Percentiles rank a stretch among this genome's conserved stretches.
Evolutionary conservation across 1,140 invertebrate species (phyloP).

Genomic region (Drosophila repletoides): DNA sequence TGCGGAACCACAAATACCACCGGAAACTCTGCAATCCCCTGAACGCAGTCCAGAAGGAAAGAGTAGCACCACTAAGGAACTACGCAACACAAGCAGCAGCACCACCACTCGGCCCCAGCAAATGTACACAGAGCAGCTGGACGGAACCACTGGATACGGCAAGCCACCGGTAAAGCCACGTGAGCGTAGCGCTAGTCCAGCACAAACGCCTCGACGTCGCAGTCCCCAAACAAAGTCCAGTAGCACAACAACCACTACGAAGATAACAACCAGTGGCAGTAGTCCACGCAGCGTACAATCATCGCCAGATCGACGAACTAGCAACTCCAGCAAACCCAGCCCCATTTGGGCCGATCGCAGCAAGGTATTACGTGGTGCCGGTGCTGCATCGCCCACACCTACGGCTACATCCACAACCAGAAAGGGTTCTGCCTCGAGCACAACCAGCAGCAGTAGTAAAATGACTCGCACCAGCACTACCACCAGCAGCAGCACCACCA

Average conservation of each 20-base stretch:
- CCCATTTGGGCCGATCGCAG: constrained; percentile 84
- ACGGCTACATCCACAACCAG: too few species aligned
- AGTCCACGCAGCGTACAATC: constrained; percentile 20
- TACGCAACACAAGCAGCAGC: constrained; percentile 5
- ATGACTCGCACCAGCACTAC: constrained; percentile 47
- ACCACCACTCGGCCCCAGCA: neutral
- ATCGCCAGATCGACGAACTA: constrained; percentile 26
- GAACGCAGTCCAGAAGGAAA: constrained; percentile 13
- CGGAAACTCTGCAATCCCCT: neutral
- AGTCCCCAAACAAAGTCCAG: constrained; percentile 39
- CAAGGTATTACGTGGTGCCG: constrained; percentile 81
- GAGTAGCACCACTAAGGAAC: constrained; percentile 33
- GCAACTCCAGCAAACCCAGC: constrained; percentile 68
- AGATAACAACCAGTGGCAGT: constrained; percentile 4
- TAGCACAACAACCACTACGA: constrained; percentile 24
- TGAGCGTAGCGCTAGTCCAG: constrained; percentile 65
- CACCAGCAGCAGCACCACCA: constrained; percentile 70
- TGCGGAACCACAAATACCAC: neutral
- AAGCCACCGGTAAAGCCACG: constrained; percentile 69
- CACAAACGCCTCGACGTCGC: constrained; percentile 21
- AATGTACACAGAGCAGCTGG: constrained; percentile 38
- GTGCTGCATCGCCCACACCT: constrained; percentile 1
- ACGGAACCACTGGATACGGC: constrained; percentile 44
- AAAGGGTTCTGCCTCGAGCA: constrained; percentile 45
- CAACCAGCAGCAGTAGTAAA: constrained; percentile 40